Conservation (phyloP, 2,113 vertebrate species). For the Pardalotus punctatus region DNA sequence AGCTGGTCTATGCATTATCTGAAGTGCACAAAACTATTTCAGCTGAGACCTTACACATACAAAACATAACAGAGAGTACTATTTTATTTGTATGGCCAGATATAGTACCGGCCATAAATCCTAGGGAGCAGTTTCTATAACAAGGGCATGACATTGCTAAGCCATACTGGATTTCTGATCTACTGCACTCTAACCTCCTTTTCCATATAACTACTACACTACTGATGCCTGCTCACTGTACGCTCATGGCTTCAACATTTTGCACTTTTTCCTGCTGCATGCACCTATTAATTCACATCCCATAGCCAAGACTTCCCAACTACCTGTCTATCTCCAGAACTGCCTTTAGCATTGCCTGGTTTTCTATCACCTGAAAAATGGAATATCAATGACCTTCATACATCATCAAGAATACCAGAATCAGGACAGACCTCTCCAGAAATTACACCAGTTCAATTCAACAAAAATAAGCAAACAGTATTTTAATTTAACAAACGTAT, state of each 20-base stretch:
- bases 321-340: neutral
- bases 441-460: neutral
- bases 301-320: neutral
- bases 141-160: neutral
- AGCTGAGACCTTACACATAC: neutral
- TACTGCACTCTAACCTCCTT: neutral
- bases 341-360: neutral
- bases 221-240: neutral
- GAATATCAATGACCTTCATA: neutral
- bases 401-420: neutral
- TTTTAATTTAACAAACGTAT: neutral
- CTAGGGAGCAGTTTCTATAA: neutral
- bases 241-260: neutral
- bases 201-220: neutral
- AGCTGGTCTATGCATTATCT: neutral
- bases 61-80: neutral
- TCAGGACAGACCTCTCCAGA: neutral
- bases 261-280: neutral
- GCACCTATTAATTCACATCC: neutral
- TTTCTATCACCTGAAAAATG: neutral
- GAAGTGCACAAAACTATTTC: neutral
- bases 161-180: neutral
- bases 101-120: neutral
- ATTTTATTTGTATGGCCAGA: neutral
- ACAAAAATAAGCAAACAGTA: neutral